A percentile compares a stretch with the other conserved stretches of the same genome.
phyloP scores from a whole-genome alignment of 2,113 vertebrate genomes.

The Nesoenas mayeri region DNA sequence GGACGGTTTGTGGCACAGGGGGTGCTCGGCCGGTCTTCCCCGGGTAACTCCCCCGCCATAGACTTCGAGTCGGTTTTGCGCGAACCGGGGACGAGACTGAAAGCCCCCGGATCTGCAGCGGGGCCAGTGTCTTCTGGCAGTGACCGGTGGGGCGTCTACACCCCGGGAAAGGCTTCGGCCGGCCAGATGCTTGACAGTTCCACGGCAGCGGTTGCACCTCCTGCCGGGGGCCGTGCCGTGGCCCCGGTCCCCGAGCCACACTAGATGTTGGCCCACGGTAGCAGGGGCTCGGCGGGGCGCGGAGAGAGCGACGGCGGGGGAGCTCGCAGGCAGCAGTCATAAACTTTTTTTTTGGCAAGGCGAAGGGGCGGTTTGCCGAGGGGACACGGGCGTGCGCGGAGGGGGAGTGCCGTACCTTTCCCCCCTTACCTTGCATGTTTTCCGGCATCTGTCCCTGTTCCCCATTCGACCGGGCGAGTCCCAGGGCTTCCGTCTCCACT shows the following conservation, averaged over 20 bases:
- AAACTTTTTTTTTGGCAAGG: conserved; percentile 18
- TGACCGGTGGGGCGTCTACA: background rate
- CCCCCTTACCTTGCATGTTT: conserved; percentile 95
- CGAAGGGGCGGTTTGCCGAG: background rate
- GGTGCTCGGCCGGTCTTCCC: background rate
- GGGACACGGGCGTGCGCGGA: background rate
- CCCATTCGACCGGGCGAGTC: conserved; percentile 94
- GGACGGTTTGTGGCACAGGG: background rate
- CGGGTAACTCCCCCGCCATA: background rate
- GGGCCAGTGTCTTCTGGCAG: background rate
- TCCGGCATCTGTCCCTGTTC: conserved; percentile 95
- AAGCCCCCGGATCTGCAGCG: background rate
- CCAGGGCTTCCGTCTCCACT: conserved; percentile 94
- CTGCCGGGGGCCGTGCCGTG: background rate
- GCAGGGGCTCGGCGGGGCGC: background rate
- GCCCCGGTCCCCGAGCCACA: background rate
- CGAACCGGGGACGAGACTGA: background rate
- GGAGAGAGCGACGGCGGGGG: background rate
- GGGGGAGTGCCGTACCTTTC: background rate
- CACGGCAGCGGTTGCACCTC: background rate
- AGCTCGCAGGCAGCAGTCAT: background rate
- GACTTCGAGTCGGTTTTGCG: background rate
- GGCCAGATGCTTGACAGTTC: background rate
- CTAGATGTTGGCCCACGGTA: background rate
- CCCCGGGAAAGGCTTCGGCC: background rate